These are phyloP conservation scores for Tetragnatha montana DNA, from an alignment of 2,888 invertebrate species.

Conservation along the genomic window DNA sequence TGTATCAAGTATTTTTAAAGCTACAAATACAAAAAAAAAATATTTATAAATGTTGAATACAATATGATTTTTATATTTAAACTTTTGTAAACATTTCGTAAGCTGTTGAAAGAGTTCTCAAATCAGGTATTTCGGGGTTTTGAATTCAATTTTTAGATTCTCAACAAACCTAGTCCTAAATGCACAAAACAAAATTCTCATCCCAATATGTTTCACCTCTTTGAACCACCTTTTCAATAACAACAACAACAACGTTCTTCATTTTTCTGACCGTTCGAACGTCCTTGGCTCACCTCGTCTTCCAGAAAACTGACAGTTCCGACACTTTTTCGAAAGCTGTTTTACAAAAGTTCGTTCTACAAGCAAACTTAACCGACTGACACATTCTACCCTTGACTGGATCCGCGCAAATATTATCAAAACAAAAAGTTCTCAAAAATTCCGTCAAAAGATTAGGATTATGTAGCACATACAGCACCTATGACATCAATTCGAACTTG, in stretches of 20 bases:
- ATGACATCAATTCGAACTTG: slow-evolving; percentile 20
- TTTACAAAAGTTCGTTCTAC: slow-evolving; percentile 22
- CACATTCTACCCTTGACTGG: slow-evolving; percentile 30
- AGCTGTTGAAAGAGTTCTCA: too few species aligned
- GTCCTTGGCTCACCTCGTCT: slow-evolving; percentile 33
- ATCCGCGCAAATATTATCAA: slow-evolving; percentile 40
- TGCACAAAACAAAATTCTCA: background rate
- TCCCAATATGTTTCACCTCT: slow-evolving; percentile 5
- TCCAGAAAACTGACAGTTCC: slow-evolving; percentile 22
- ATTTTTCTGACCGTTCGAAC: background rate
- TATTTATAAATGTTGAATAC: too few species aligned
- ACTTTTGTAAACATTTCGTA: too few species aligned
- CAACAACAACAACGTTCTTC: background rate
- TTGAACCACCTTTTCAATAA: background rate
- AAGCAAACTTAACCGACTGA: slow-evolving; percentile 25
- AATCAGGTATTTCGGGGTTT: too few species aligned
- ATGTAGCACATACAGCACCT: slow-evolving; percentile 11
- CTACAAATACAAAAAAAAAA: too few species aligned
- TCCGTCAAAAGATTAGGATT: background rate
- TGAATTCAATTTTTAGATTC: background rate
- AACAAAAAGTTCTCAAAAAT: background rate
- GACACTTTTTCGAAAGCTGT: slow-evolving; percentile 9
- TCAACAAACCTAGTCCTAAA: background rate
- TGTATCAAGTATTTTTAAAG: too few species aligned
- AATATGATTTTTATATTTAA: too few species aligned